phyloP scores from a whole-genome alignment of 2,113 vertebrate genomes.

The Regulus satrapa region DNA sequence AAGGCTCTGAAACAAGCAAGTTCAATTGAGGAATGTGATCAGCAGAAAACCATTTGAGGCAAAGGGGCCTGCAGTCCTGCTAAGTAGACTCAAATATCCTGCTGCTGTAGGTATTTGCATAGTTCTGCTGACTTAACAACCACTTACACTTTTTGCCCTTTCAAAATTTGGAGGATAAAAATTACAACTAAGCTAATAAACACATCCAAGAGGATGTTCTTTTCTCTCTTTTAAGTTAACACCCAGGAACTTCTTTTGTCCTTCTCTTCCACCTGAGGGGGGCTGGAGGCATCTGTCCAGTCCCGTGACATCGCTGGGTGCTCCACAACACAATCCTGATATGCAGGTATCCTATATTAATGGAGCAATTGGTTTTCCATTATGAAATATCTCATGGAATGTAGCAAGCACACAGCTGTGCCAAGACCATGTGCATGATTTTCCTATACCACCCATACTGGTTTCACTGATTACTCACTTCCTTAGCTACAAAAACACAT shows the following conservation, averaged over 20 bases:
- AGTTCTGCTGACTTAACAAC: not conserved
- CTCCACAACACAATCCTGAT: not conserved
- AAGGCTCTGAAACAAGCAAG: not conserved
- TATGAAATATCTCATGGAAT: conserved; percentile 42
- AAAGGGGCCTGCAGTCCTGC: not conserved
- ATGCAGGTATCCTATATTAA: not conserved
- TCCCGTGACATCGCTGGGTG: not conserved
- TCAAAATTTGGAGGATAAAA: not conserved
- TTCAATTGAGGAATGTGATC: not conserved
- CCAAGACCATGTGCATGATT: conserved; percentile 28
- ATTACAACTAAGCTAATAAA: not conserved
- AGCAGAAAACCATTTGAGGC: not conserved
- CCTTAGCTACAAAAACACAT: conserved; percentile 39
- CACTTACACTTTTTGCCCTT: not conserved
- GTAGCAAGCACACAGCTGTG: not conserved
- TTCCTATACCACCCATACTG: conserved; percentile 49
- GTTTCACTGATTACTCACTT: conserved; percentile 56
- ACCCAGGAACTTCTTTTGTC: not conserved
- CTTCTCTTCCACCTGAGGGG: not conserved
- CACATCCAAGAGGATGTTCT: not conserved
- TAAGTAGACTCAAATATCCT: not conserved
- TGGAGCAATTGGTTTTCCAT: conserved; percentile 29
- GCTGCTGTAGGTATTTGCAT: not conserved
- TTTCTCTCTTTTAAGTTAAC: not conserved
- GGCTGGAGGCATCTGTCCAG: not conserved